These are phyloP conservation scores for Tenualosa thibaudeaui DNA, from an alignment of 2,797 vertebrate genomes.

Conservation along the genomic window DNA sequence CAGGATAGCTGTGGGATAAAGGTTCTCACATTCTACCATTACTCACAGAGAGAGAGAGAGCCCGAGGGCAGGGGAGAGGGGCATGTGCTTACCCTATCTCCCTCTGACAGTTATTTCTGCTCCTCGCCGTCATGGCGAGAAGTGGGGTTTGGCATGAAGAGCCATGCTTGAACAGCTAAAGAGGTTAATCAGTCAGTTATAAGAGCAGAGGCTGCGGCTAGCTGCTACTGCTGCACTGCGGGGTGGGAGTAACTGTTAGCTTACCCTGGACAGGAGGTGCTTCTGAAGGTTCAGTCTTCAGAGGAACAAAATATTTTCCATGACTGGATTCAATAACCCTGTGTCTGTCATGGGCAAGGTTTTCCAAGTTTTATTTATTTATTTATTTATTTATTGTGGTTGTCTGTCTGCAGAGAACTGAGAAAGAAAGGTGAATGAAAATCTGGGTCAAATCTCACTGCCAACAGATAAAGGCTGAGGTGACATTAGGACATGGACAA, in stretches of 20 bases:
- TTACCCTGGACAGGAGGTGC: conserved; percentile 59
- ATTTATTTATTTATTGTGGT: not conserved
- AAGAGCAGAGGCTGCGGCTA: conserved; percentile 32
- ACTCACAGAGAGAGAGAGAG: conserved; percentile 61
- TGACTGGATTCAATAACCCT: conserved; percentile 17
- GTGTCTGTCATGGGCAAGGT: conserved; percentile 18
- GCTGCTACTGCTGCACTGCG: conserved; percentile 56
- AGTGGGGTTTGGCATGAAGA: conserved; percentile 39
- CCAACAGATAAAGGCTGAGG: conserved; percentile 1
- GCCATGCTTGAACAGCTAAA: conserved; percentile 68
- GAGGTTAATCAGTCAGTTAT: conserved; percentile 64
- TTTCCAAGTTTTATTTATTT: not conserved
- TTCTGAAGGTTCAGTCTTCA: not conserved
- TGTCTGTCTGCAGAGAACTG: not conserved
- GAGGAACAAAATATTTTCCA: conserved; percentile 10
- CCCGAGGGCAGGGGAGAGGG: conserved; percentile 46
- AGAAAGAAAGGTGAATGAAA: conserved; percentile 9
- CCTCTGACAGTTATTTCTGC: conserved; percentile 62
- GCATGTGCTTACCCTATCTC: conserved; percentile 50
- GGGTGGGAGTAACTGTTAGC: conserved; percentile 65
- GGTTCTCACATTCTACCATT: conserved; percentile 61
- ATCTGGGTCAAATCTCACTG: conserved; percentile 9
- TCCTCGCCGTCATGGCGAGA: conserved; percentile 41
- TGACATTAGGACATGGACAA: conserved; percentile 8
- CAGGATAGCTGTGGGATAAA: conserved; percentile 60